Evolutionary conservation across 2,888 invertebrate species (phyloP).

Genomic region (Boloria euphrosyne): DNA sequence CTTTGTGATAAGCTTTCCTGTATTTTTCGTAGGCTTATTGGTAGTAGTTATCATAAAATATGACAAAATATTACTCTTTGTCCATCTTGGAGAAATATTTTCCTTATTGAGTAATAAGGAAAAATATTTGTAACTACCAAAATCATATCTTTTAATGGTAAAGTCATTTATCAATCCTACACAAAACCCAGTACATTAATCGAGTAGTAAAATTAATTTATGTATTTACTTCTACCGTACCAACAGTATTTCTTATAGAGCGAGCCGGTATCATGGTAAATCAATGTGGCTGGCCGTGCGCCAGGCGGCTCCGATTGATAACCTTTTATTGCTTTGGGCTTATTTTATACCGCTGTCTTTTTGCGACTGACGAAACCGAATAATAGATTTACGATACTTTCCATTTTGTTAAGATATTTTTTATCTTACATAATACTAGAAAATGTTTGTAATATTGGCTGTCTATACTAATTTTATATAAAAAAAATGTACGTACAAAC

Average conservation of each 20-base stretch:
- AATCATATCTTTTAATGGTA: too few relatives aligned
- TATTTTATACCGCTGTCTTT: slow-evolving; percentile 29
- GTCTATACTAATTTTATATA: too few relatives aligned
- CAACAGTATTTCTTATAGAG: slow-evolving; percentile 3
- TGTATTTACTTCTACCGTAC: slow-evolving; percentile 12
- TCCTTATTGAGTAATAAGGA: too few relatives aligned
- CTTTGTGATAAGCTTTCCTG: too few relatives aligned
- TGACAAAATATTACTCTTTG: too few relatives aligned
- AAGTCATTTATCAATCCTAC: too few relatives aligned
- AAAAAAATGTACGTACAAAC: too few relatives aligned
- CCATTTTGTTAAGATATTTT: background rate
- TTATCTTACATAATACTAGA: background rate
- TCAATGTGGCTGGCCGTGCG: slow-evolving; percentile 30
- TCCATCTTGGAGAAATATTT: too few relatives aligned
- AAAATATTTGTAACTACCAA: too few relatives aligned
- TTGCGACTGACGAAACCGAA: slow-evolving; percentile 15
- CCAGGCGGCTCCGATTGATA: slow-evolving; percentile 33
- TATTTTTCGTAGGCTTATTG: too few relatives aligned
- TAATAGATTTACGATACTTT: slow-evolving; percentile 4
- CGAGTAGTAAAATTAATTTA: slow-evolving; percentile 8
- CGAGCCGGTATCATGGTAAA: slow-evolving; percentile 23
- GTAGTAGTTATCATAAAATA: too few relatives aligned
- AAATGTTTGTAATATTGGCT: background rate
- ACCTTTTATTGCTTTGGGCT: slow-evolving; percentile 28
- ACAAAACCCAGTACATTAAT: background rate